Base-by-base conservation (phyloP, 2,888 invertebrate species). In the Anoncus sp. region DNA sequence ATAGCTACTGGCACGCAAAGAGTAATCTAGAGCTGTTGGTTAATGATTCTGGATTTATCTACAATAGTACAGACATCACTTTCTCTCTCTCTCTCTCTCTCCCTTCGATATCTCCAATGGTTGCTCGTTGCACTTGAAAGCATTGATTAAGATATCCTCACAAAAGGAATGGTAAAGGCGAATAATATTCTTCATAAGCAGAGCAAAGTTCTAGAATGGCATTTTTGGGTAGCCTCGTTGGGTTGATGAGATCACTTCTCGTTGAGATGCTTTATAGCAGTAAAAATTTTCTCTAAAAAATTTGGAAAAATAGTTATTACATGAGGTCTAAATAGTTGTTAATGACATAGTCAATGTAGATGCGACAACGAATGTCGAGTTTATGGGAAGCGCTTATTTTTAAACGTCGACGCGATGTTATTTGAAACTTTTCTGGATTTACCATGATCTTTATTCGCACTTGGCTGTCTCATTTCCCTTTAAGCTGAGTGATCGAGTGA, bases 401-500 rank as follows among this genome's bases (percentile, higher is more conserved):
- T 2, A 3, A 55, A 55, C 16, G 24, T 27, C 24, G 16, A 3
- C 45, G 5, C 45, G 18, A 45, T 20, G 40, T 66, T 24, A 35
- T 66, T 38, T 16, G 51, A 22, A 20, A 14, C 18, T 59, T 22
- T 12, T 38, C 12, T 10, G 9, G 38, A 40, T 40, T 24, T 27
- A 7, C 2, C 22, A 14, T 9, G 9, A 14, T 27, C 20, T 51
- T 55, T 22, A 43, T 47, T 62, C 35, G 14, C 45, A 53, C 24
- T 20, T 22, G n/a, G 10, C 38, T 31, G 16, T 22, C 55, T 47
- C 47, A 18, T 62, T 62, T 47, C 16, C 18, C 9, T 47, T 4
- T 47, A 10, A 14, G 24, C 20, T 53, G 40, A 70, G 66, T 59
- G 65, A 78, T 70, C 51, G 71, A 70, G 24, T 24, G 47, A 75